These are phyloP conservation scores for Choloepus hoffmanni DNA, from an alignment of 2,113 vertebrate species.

Conservation along the genomic window DNA sequence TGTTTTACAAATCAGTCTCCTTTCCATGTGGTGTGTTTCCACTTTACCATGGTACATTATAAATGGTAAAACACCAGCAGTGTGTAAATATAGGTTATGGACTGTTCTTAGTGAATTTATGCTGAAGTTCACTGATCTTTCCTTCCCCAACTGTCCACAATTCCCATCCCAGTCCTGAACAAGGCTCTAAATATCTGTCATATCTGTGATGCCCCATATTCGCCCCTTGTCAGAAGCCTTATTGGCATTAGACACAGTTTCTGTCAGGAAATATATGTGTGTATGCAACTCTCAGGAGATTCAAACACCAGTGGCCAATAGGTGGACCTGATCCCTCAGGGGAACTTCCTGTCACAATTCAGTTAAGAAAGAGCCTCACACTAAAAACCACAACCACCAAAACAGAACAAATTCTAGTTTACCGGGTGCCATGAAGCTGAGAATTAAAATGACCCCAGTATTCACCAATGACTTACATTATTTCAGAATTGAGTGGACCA, in stretches of 20 bases:
- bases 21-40: neutral
- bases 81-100: neutral
- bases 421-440: neutral
- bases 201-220: neutral
- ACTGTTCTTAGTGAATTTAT: neutral
- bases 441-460: neutral
- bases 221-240: neutral
- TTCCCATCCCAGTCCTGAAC: too few species aligned
- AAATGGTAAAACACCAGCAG: neutral
- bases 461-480: conserved; percentile 26
- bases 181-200: too few species aligned
- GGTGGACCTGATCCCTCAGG: neutral
- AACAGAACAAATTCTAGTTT: neutral
- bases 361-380: neutral
- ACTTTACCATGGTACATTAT: neutral
- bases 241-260: neutral
- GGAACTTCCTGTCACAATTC: neutral
- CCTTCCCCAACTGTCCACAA: neutral
- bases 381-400: neutral
- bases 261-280: neutral
- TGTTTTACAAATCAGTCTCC: neutral
- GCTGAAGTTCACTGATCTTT: neutral
- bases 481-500: neutral
- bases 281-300: neutral
- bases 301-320: neutral